phyloP scores from a whole-genome alignment of 37 sponge, comb jelly and placozoan genomes.

The Crambe crambe region DNA sequence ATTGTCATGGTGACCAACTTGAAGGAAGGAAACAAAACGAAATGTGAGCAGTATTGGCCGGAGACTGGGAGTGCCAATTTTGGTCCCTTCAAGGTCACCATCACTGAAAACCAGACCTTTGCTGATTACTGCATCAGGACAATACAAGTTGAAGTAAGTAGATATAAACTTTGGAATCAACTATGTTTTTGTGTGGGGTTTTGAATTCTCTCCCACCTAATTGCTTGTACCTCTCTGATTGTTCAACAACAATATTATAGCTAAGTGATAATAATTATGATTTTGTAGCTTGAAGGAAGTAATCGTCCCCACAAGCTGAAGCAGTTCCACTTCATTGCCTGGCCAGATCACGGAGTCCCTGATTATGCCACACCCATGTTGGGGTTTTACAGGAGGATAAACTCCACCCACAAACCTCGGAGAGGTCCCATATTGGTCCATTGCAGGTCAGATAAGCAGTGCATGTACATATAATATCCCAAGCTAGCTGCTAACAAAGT shows the following conservation, averaged over 20 bases:
- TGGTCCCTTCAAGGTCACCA: constrained; percentile 61
- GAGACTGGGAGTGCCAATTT: constrained; percentile 22
- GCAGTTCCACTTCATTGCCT: constrained; percentile 74
- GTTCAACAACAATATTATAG: too few relatives aligned
- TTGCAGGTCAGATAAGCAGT: constrained; percentile 60
- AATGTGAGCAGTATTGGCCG: constrained; percentile 87
- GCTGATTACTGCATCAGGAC: constrained; percentile 62
- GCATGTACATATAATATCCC: not conserved
- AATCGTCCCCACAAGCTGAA: constrained; percentile 19
- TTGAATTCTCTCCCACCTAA: too few relatives aligned
- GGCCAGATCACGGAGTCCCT: constrained; percentile 79
- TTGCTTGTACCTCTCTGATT: too few relatives aligned
- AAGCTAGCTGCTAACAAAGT: too few relatives aligned
- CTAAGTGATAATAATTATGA: too few relatives aligned
- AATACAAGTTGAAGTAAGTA: constrained; percentile 36
- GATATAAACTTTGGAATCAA: not conserved
- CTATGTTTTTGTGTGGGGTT: too few relatives aligned
- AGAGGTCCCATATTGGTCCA: constrained; percentile 56
- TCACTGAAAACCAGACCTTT: constrained; percentile 33
- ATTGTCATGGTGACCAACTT: constrained; percentile 84
- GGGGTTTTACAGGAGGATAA: constrained; percentile 39
- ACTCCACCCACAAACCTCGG: not conserved
- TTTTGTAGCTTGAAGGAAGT: not conserved
- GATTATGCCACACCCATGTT: constrained; percentile 68
- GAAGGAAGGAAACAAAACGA: constrained; percentile 58